A percentile compares a stretch with the other conserved stretches of the same genome.
phyloP scores from a whole-genome alignment of 2,888 invertebrate species.

The Parnassius apollo region DNA sequence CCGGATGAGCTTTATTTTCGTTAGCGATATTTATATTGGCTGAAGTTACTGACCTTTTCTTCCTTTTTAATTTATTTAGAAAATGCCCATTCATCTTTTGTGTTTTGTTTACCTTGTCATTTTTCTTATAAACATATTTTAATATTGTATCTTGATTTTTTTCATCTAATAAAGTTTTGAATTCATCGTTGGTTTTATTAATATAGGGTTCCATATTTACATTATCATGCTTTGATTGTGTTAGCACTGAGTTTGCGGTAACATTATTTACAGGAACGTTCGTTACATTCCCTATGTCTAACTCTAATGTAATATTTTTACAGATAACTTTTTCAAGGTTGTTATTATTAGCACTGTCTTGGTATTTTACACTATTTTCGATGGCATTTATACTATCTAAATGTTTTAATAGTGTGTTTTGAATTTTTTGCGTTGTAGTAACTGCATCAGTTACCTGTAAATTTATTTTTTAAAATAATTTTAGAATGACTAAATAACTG shows the following conservation, averaged over 20 bases:
- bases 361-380: background rate
- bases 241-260: background rate
- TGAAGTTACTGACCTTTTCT: constrained; percentile 41
- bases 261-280: constrained; percentile 6
- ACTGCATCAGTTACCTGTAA: constrained; percentile 23
- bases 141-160: constrained; percentile 45
- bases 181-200: background rate
- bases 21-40: background rate
- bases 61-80: constrained; percentile 57
- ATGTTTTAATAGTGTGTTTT: background rate
- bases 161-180: constrained; percentile 2
- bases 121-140: constrained; percentile 61
- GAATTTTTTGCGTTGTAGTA: constrained; percentile 4
- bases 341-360: background rate
- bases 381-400: background rate
- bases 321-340: background rate
- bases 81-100: constrained; percentile 52
- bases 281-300: constrained; percentile 9
- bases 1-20: constrained; percentile 21
- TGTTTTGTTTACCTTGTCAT: constrained; percentile 35
- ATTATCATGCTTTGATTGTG: no score
- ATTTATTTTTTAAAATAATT: background rate
- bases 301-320: background rate
- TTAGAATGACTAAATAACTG: background rate
- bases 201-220: background rate